Conservation (phyloP, 2,888 invertebrate species). For the Craniophora ligustri region DNA sequence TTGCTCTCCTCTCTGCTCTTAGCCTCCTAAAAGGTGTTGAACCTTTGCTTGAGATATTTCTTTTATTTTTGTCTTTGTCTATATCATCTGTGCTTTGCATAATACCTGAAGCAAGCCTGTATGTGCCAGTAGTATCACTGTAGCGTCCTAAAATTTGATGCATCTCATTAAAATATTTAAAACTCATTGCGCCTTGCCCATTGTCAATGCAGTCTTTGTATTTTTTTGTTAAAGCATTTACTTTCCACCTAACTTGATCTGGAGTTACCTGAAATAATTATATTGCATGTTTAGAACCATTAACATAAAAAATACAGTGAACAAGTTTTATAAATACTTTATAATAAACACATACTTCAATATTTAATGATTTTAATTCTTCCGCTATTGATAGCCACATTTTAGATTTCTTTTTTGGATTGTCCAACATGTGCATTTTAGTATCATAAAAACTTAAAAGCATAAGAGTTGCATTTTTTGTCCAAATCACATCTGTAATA, state of each 20-base stretch:
- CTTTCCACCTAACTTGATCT: slow-evolving; percentile 79
- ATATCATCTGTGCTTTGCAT: slow-evolving; percentile 59
- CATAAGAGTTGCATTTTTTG: slow-evolving; percentile 73
- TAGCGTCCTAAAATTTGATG: slow-evolving; percentile 74
- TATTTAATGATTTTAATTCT: slow-evolving; percentile 70
- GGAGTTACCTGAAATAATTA: slow-evolving; percentile 67
- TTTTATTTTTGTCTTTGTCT: slow-evolving; percentile 62
- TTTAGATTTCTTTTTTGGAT: slow-evolving; percentile 79
- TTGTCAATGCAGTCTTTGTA: slow-evolving; percentile 76
- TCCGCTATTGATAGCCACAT: slow-evolving; percentile 78
- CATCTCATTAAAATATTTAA: slow-evolving; percentile 80
- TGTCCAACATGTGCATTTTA: slow-evolving; percentile 75
- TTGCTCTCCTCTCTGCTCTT: slow-evolving; percentile 71
- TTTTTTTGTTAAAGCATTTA: slow-evolving; percentile 77
- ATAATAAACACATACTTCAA: slow-evolving; percentile 61
- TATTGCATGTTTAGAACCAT: neutral
- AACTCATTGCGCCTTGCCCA: slow-evolving; percentile 67
- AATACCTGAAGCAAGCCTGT: slow-evolving; percentile 72
- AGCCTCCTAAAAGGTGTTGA: slow-evolving; percentile 70
- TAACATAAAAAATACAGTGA: neutral
- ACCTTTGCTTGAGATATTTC: slow-evolving; percentile 59
- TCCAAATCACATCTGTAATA: slow-evolving; percentile 73
- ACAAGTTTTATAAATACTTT: neutral
- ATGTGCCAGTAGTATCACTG: slow-evolving; percentile 65
- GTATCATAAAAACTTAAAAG: slow-evolving; percentile 75